phyloP scores from a whole-genome alignment of 92 coral and sea anemone genomes.

The Umimayanthus kanabou region DNA sequence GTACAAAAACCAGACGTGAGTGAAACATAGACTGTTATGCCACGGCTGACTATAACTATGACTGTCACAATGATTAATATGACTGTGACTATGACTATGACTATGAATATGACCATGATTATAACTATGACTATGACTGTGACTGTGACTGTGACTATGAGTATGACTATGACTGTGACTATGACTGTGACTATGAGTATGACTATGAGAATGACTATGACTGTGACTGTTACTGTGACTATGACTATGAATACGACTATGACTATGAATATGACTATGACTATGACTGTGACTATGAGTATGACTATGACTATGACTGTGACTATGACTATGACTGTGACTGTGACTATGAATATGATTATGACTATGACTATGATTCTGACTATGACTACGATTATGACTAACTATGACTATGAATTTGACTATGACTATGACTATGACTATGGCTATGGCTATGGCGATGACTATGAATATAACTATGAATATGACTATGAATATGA shows the following conservation, averaged over 20 bases:
- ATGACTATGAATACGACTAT: background rate
- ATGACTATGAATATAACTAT: too few relatives aligned
- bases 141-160: background rate
- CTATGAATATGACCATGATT: background rate
- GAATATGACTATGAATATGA: too few relatives aligned
- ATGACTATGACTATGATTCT: background rate
- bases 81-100: background rate
- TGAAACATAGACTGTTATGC: background rate
- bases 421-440: background rate
- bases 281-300: background rate
- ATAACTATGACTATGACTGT: background rate
- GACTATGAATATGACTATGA: background rate
- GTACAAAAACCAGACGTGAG: background rate
- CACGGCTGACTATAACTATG: background rate
- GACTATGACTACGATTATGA: too few relatives aligned
- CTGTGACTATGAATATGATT: background rate
- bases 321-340: background rate
- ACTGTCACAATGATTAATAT: background rate
- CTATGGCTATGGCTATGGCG: background rate
- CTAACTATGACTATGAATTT: background rate
- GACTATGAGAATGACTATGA: too few relatives aligned
- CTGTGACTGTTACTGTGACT: background rate
- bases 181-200: background rate
- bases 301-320: background rate
- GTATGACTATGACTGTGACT: background rate